phyloP scores from a whole-genome alignment of 2,113 vertebrate species.

The Osmerus eperlanus region DNA sequence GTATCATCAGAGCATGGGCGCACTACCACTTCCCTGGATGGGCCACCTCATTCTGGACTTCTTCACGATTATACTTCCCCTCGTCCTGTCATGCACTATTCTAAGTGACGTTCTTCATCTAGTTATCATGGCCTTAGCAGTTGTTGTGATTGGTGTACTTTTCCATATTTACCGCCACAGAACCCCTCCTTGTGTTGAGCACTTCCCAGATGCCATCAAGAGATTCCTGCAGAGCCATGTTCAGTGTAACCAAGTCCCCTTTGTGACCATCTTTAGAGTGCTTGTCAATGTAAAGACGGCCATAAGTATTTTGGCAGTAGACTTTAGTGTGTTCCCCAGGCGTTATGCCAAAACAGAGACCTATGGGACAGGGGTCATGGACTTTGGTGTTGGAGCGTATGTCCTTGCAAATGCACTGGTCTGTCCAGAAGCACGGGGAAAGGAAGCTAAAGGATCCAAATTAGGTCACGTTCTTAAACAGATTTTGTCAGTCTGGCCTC shows the following conservation, averaged over 20 bases:
- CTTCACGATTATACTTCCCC: slow-evolving; percentile 74
- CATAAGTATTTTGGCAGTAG: slow-evolving; percentile 90
- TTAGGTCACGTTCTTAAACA: slow-evolving; percentile 71
- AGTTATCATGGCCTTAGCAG: slow-evolving; percentile 54
- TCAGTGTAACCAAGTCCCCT: slow-evolving; percentile 75
- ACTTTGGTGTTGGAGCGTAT: slow-evolving; percentile 88
- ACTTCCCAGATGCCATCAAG: slow-evolving; percentile 50
- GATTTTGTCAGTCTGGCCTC: slow-evolving; percentile 79
- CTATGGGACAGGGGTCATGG: slow-evolving; percentile 94
- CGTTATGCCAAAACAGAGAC: slow-evolving; percentile 90
- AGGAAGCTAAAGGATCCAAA: slow-evolving; percentile 48
- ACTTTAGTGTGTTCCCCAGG: slow-evolving; percentile 88
- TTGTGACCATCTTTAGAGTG: slow-evolving; percentile 83
- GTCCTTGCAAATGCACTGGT: slow-evolving; percentile 87
- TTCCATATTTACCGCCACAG: slow-evolving; percentile 62
- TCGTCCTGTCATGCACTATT: slow-evolving; percentile 80
- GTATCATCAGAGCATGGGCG: slow-evolving; percentile 57
- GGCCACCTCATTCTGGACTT: slow-evolving; percentile 81
- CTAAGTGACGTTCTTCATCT: slow-evolving; percentile 69
- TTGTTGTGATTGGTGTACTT: slow-evolving; percentile 57
- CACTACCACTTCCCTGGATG: slow-evolving; percentile 56
- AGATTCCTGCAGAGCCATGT: slow-evolving; percentile 71
- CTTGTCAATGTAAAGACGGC: slow-evolving; percentile 82
- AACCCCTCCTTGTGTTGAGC: slow-evolving; percentile 24
- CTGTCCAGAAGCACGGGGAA: slow-evolving; percentile 82